Percentiles rank a stretch among this genome's conserved stretches.
phyloP scores from a whole-genome alignment of 2,888 invertebrate genomes.

The Eueremaeus valkanovi region DNA sequence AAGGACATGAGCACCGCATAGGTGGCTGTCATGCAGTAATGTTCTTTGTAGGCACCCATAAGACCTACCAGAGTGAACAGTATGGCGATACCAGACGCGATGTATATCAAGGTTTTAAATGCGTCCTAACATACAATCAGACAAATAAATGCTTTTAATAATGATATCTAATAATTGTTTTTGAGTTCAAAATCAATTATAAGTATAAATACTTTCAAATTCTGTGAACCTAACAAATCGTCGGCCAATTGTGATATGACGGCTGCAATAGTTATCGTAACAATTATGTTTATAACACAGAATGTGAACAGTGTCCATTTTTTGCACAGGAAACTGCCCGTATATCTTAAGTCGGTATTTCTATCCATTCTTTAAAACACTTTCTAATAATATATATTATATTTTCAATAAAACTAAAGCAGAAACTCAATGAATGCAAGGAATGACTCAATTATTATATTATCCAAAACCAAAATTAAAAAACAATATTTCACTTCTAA shows the following conservation, averaged over 20 bases:
- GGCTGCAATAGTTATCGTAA: not conserved
- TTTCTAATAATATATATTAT: too few species aligned
- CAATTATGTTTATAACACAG: not conserved
- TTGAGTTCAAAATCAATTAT: not conserved
- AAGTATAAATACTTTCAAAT: not conserved
- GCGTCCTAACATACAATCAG: not conserved
- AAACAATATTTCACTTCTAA: too few species aligned
- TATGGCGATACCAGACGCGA: not conserved
- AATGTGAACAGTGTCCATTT: not conserved
- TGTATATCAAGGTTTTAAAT: not conserved
- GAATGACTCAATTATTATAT: too few species aligned
- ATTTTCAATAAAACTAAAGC: too few species aligned
- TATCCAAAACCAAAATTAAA: too few species aligned
- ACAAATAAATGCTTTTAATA: not conserved
- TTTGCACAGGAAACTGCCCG: not conserved
- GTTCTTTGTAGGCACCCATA: conserved; percentile 8
- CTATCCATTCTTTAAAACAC: too few species aligned
- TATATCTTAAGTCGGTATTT: not conserved
- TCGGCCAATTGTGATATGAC: not conserved
- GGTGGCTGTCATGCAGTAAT: conserved; percentile 3
- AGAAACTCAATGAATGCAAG: too few species aligned
- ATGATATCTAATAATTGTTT: not conserved
- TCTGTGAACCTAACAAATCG: not conserved
- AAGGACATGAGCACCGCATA: not conserved
- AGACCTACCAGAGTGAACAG: not conserved